These are phyloP conservation scores for Tringa solitaria DNA, from an alignment of 2,113 vertebrate species.

Conservation along the genomic window DNA sequence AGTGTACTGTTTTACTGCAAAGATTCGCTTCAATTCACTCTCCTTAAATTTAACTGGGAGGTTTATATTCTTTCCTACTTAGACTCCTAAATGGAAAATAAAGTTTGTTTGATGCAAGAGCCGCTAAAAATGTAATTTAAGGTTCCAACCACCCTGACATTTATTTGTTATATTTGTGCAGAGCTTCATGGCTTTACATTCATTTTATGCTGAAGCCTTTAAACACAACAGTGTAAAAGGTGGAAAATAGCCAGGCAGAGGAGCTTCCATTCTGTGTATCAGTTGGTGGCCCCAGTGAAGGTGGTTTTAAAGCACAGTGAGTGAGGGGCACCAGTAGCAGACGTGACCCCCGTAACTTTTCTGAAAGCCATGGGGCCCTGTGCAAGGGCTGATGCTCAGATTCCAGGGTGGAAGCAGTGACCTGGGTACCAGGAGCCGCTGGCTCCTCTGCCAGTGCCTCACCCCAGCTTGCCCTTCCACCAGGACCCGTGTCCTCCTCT, in stretches of 20 bases:
- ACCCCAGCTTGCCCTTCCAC: not conserved
- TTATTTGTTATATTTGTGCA: conserved; percentile 35
- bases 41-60: conserved; percentile 45
- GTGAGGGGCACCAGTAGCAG: not conserved
- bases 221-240: not conserved
- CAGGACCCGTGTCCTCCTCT: too few relatives aligned
- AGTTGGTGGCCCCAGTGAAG: not conserved
- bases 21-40: conserved; percentile 3
- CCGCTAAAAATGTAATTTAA: conserved; percentile 27
- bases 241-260: not conserved
- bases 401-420: not conserved
- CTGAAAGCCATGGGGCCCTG: rapidly evolving
- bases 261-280: not conserved
- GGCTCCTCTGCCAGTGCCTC: not conserved
- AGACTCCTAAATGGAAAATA: conserved; percentile 26
- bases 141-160: not conserved
- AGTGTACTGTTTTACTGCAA: not conserved
- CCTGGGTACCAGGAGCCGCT: not conserved
- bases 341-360: not conserved
- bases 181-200: not conserved
- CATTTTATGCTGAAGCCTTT: not conserved
- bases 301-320: rapidly evolving
- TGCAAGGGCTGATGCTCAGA: too few relatives aligned
- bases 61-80: conserved; percentile 5
- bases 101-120: conserved; percentile 4